A percentile compares a stretch with the other conserved stretches of the same genome.
Evolutionary conservation across 1,140 invertebrate genomes (phyloP).

Genomic region (Hyposmocoma kahamanoa): DNA sequence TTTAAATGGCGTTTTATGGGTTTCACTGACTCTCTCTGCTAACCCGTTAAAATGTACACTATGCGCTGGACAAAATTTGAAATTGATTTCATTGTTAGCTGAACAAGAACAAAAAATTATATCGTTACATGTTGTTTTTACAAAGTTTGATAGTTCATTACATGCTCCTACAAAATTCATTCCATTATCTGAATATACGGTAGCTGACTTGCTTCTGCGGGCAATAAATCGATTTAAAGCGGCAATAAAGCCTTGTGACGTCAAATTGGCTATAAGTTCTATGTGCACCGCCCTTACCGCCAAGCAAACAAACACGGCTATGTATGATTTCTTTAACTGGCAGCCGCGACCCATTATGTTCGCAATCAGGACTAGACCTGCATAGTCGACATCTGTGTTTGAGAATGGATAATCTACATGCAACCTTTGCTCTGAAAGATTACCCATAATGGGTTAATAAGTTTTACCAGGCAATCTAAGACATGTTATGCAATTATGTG

Average conservation of each 20-base stretch:
- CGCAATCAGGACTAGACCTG: not conserved
- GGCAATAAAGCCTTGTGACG: not conserved
- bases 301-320: slow-evolving; percentile 8
- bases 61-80: slow-evolving; percentile 8
- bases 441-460: slow-evolving; percentile 6
- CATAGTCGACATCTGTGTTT: slow-evolving; percentile 7
- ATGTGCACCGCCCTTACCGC: slow-evolving; percentile 2
- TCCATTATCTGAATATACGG: slow-evolving; percentile 6
- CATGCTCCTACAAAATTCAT: slow-evolving; percentile 3
- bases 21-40: slow-evolving; percentile 7
- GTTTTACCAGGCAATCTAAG: slow-evolving; percentile 1
- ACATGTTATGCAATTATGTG: too few species aligned
- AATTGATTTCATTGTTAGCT: not conserved
- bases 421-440: slow-evolving; percentile 1
- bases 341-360: not conserved
- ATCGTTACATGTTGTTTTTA: slow-evolving; percentile 2
- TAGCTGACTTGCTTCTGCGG: not conserved
- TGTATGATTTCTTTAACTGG: slow-evolving; percentile 6
- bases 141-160: slow-evolving; percentile 3
- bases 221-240: slow-evolving; percentile 6
- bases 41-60: slow-evolving; percentile 2
- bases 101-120: not conserved
- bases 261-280: slow-evolving; percentile 7
- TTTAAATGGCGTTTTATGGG: slow-evolving; percentile 8
- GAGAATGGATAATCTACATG: not conserved